phyloP scores from a whole-genome alignment of 92 coral and sea anemone genomes.

The Ricordea florida region DNA sequence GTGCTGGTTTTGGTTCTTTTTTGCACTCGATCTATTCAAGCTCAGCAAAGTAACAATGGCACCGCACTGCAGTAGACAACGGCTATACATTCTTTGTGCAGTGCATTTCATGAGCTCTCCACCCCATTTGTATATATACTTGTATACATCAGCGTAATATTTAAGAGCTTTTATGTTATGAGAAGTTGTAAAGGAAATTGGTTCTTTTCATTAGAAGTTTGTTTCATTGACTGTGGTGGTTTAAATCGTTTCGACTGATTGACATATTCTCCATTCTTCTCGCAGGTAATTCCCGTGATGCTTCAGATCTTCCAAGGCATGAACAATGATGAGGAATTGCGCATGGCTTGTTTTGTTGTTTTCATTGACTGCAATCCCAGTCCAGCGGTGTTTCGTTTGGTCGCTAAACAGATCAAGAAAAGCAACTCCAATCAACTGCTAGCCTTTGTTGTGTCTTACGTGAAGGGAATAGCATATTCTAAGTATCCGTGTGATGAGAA shows the following conservation, averaged over 20 bases:
- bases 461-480: slow-evolving; percentile 26
- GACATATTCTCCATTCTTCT: not conserved
- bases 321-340: slow-evolving; percentile 5
- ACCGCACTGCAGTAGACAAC: too few relatives aligned
- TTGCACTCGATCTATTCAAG: too few relatives aligned
- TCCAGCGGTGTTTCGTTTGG: slow-evolving; percentile 31
- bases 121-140: too few relatives aligned
- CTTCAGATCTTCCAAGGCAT: slow-evolving; percentile 22
- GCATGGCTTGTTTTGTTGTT: slow-evolving; percentile 42
- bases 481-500: slow-evolving; percentile 29
- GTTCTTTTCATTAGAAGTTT: not conserved
- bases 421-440: slow-evolving; percentile 23
- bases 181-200: too few relatives aligned
- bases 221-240: not conserved
- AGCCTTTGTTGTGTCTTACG: slow-evolving; percentile 30
- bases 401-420: not conserved
- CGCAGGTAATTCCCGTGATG: slow-evolving; percentile 25
- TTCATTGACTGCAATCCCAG: slow-evolving; percentile 25
- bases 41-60: too few relatives aligned
- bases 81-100: too few relatives aligned
- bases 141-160: too few relatives aligned
- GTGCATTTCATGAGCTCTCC: too few relatives aligned
- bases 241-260: not conserved
- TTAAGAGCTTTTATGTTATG: too few relatives aligned
- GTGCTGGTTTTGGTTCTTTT: too few relatives aligned